A percentile compares a stretch with the other conserved stretches of the same genome.
Conservation (phyloP, 2,888 invertebrate species). For the Spilarctia lutea region DNA sequence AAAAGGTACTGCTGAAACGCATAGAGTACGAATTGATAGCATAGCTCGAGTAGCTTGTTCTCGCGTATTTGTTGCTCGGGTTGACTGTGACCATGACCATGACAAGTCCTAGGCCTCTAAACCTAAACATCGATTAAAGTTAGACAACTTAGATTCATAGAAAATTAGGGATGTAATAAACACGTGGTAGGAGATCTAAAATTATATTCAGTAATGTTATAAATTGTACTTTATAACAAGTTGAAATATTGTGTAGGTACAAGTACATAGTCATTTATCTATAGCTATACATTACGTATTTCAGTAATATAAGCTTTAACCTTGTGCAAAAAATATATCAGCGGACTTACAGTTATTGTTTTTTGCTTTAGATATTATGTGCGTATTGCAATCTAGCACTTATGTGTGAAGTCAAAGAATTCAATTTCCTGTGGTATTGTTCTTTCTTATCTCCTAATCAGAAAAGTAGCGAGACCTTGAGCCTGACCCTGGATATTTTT, state of each 20-base stretch:
- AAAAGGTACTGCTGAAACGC: no score
- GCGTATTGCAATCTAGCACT: slow-evolving; percentile 58
- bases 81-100: no score
- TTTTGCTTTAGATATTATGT: slow-evolving; percentile 54
- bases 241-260: slow-evolving; percentile 31
- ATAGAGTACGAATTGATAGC: background rate
- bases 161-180: background rate
- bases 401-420: slow-evolving; percentile 57
- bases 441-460: slow-evolving; percentile 82
- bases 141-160: background rate
- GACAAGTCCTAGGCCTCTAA: no score
- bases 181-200: background rate
- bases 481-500: slow-evolving; percentile 85
- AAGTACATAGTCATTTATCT: slow-evolving; percentile 33
- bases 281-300: slow-evolving; percentile 44
- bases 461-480: slow-evolving; percentile 83
- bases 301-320: slow-evolving; percentile 67
- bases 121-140: background rate
- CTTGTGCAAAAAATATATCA: slow-evolving; percentile 80
- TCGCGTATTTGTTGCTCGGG: background rate
- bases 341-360: slow-evolving; percentile 80
- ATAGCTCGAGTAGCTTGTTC: background rate
- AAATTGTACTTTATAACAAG: background rate
- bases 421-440: slow-evolving; percentile 59
- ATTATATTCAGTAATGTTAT: background rate